Base-by-base conservation (phyloP, 2,797 vertebrate genomes). In the Gadopsis bispinosus region DNA sequence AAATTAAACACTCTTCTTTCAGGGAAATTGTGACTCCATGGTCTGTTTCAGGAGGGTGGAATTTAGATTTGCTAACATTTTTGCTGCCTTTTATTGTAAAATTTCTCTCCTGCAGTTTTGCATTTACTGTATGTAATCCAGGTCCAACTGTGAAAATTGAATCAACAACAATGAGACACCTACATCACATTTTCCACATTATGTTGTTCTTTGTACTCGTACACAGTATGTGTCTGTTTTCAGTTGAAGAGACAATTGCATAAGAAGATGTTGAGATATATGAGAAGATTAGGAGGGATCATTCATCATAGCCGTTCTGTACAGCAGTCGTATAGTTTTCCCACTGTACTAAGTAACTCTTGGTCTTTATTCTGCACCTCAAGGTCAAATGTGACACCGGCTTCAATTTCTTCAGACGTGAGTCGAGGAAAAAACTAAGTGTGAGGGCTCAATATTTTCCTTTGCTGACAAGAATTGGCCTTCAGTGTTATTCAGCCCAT, bases 1-100 rank as follows among this genome's bases (percentile, higher is more conserved):
- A 94, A 94, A 95, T 95, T 93, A 95, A 92, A 89, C 91, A 84
- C 85, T 88, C 88, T 93, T 91, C 88, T 93, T 91, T 93, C 80
- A 41, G 77, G 77, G n/a, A 93, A 93, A 96, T 95, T 91, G 90
- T 84, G 69, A 68, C 86, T 91, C 73, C 41, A 83, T 78, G 72
- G 77, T 86, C 81, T 79, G 56, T 87, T 90, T 90, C 88, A 85
- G 77, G 72, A 78, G 80, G 86, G 83, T 80, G 84, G 85, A 86
- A 86, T 91, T 91, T 89, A 79, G 88, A 91, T 92, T 79, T 68
- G 84, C 84, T 91, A 87, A 79, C 3, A 75, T 91, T 80, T 83
- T 83, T 89, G 69, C 89, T 72, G 69, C 91, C 80, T 84, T 48
- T 90, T 86, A 90, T 93, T 92, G 84, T 83, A 77, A 91, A 86